Percentiles rank a stretch among this genome's conserved stretches.
phyloP scores from a whole-genome alignment of 2,888 invertebrate species.

The Drosophila gaucha region DNA sequence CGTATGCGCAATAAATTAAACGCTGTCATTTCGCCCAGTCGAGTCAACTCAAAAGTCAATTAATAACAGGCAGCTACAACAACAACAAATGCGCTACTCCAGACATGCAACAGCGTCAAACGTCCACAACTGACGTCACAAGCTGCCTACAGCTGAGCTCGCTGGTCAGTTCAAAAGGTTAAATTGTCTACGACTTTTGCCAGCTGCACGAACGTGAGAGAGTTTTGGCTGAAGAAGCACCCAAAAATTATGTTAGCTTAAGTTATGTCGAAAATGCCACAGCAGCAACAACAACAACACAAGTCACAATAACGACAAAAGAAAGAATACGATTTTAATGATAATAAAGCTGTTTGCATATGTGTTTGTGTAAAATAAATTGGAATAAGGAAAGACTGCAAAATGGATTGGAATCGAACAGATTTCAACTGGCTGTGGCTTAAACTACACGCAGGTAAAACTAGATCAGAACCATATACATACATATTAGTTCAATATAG shows the following conservation, averaged over 20 bases:
- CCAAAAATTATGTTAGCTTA: too few species aligned
- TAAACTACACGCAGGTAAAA: too few species aligned
- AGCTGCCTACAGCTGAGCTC: slow-evolving; percentile 24
- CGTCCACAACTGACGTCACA: slow-evolving; percentile 65
- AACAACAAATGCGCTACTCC: slow-evolving; percentile 19
- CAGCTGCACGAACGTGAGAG: slow-evolving; percentile 70
- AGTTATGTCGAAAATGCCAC: slow-evolving; percentile 9
- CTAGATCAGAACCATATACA: too few species aligned
- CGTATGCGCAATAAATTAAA: slow-evolving; percentile 79
- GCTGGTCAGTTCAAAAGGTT: slow-evolving; percentile 73
- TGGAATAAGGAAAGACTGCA: too few species aligned
- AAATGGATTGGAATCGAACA: not conserved
- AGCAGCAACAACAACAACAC: slow-evolving; percentile 1
- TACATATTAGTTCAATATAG: too few species aligned
- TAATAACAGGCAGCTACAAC: slow-evolving; percentile 64
- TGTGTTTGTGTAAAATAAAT: not conserved
- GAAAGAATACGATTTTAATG: slow-evolving; percentile 20
- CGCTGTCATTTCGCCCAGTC: slow-evolving; percentile 67
- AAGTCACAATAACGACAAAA: slow-evolving; percentile 1
- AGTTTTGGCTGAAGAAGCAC: slow-evolving; percentile 39
- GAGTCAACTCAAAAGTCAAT: slow-evolving; percentile 81
- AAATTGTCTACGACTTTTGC: slow-evolving; percentile 55
- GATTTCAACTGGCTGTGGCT: too few species aligned
- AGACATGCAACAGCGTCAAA: slow-evolving; percentile 41
- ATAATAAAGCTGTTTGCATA: slow-evolving; percentile 29